These are phyloP conservation scores for Thumatha senex DNA, from an alignment of 2,888 invertebrate species.

Conservation along the genomic window DNA sequence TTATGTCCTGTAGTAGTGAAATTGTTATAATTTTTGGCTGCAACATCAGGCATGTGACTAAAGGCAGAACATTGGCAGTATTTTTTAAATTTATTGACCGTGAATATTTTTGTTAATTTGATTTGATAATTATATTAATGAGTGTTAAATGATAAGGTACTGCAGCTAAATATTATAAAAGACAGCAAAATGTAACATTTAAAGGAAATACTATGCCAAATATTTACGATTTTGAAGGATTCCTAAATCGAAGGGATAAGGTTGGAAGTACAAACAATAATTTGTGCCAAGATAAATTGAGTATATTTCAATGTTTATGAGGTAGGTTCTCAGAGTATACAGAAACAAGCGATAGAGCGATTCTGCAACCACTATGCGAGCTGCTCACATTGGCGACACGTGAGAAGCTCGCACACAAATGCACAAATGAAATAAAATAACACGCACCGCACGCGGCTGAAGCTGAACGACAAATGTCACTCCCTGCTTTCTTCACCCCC, in stretches of 20 bases:
- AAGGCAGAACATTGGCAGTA: neutral
- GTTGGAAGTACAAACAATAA: conserved; percentile 40
- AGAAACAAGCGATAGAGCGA: no score
- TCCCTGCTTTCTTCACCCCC: no score
- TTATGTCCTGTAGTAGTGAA: no score
- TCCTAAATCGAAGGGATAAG: conserved; percentile 10
- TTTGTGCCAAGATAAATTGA: conserved; percentile 41
- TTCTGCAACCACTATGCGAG: no score
- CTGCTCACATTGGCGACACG: no score
- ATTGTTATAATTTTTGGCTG: no score
- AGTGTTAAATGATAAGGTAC: neutral
- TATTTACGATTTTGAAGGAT: conserved; percentile 21
- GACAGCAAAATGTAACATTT: conserved; percentile 1
- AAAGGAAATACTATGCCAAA: conserved; percentile 28
- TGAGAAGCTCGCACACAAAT: no score
- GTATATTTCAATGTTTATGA: conserved; percentile 27
- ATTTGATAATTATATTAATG: conserved; percentile 14
- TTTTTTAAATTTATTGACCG: conserved; percentile 2
- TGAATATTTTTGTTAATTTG: conserved; percentile 7
- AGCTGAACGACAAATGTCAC: no score
- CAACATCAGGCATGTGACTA: no score
- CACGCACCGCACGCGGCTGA: no score
- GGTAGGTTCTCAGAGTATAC: neutral
- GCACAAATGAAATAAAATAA: no score
- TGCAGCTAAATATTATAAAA: neutral